Evolutionary conservation across 2,888 invertebrate species (phyloP).

Genomic region (Pristionchus fissidentatus): DNA sequence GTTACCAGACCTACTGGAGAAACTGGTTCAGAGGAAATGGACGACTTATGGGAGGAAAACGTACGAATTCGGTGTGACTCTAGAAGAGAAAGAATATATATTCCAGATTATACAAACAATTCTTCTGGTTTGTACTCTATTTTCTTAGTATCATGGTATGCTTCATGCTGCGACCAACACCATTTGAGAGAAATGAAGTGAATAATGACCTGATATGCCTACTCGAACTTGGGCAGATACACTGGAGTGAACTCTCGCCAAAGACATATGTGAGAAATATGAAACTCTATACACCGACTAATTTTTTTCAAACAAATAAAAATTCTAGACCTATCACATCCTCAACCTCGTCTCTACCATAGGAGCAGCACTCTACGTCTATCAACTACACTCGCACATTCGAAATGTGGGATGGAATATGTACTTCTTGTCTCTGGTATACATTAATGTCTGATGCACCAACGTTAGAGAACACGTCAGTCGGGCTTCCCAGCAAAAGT

Average conservation of each 20-base stretch:
- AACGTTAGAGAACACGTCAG: slow-evolving; percentile 77
- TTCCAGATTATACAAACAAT: slow-evolving; percentile 79
- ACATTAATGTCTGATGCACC: neutral
- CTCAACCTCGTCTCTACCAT: slow-evolving; percentile 86
- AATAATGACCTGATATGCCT: slow-evolving; percentile 49
- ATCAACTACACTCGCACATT: slow-evolving; percentile 68
- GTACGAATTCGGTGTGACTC: slow-evolving; percentile 50
- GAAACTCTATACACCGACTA: neutral
- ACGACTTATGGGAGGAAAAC: slow-evolving; percentile 83
- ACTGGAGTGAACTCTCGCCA: slow-evolving; percentile 36
- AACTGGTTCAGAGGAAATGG: slow-evolving; percentile 88
- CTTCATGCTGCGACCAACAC: slow-evolving; percentile 88
- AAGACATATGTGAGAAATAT: slow-evolving; percentile 34
- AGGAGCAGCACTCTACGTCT: slow-evolving; percentile 83
- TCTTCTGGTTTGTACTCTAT: slow-evolving; percentile 90
- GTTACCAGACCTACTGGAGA: slow-evolving; percentile 67
- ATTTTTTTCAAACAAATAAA: no score
- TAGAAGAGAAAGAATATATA: neutral
- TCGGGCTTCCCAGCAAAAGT: slow-evolving; percentile 90
- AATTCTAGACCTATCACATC: slow-evolving; percentile 62
- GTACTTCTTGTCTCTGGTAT: slow-evolving; percentile 94
- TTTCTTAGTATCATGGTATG: slow-evolving; percentile 90
- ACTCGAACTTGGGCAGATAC: slow-evolving; percentile 50
- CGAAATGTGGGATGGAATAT: slow-evolving; percentile 91
- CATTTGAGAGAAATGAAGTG: slow-evolving; percentile 58